These are phyloP conservation scores for Lordiphosa clarofinis DNA, from an alignment of 1,140 invertebrate genomes.

Conservation along the genomic window DNA sequence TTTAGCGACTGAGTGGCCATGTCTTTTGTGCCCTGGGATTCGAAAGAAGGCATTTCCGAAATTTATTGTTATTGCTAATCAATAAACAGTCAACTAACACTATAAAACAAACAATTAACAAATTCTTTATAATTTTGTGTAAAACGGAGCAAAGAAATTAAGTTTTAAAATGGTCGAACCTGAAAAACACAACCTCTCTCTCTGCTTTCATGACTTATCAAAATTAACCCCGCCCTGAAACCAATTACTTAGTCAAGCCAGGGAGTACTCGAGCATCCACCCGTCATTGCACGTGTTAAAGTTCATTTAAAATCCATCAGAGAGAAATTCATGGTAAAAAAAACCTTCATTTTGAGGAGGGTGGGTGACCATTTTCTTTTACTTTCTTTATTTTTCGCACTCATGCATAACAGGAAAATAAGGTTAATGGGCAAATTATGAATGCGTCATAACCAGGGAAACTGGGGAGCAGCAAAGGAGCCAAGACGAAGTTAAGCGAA, in stretches of 20 bases:
- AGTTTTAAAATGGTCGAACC: too few species aligned
- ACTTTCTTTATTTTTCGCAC: constrained; percentile 41
- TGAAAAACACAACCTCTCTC: constrained; percentile 21
- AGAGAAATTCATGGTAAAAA: constrained; percentile 25
- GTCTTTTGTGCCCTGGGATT: too few species aligned
- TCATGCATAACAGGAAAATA: constrained; percentile 69
- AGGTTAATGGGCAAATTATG: constrained; percentile 66
- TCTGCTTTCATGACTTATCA: constrained; percentile 5
- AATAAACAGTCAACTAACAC: too few species aligned
- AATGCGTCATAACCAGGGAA: constrained; percentile 24
- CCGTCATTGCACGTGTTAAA: constrained; percentile 68
- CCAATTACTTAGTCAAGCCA: constrained; percentile 66
- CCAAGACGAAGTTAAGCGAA: constrained; percentile 5
- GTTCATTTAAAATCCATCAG: constrained; percentile 76
- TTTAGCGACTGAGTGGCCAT: too few species aligned
- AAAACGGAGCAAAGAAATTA: too few species aligned
- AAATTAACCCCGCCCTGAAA: constrained; percentile 31
- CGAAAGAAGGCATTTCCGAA: too few species aligned
- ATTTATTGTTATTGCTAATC: too few species aligned
- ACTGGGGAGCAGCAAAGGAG: background rate
- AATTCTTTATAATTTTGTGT: background rate
- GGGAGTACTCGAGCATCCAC: constrained; percentile 4
- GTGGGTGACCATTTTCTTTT: constrained; percentile 52
- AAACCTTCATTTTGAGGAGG: constrained; percentile 15
- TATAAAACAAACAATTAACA: background rate